A percentile compares a stretch with the other conserved stretches of the same genome.
Conservation (phyloP, 2,113 vertebrate genomes). For the Sylvia atricapilla region DNA sequence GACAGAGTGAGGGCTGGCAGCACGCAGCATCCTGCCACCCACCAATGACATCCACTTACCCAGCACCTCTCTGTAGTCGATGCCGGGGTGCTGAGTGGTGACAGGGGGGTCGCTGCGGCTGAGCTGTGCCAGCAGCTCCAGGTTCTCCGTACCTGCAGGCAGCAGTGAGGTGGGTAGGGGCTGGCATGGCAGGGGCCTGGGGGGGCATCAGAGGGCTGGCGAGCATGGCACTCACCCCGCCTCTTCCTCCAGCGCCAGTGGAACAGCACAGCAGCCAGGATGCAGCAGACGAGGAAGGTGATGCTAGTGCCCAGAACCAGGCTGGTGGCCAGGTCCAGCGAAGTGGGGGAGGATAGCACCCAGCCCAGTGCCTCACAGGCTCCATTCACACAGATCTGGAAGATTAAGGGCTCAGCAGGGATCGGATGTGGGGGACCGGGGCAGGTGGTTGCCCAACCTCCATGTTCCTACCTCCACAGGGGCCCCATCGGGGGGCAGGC, state of each 20-base stretch:
- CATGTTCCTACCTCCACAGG: conserved; percentile 77
- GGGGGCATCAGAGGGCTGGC: rapidly evolving
- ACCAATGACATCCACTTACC: conserved; percentile 22
- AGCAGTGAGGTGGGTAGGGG: not conserved
- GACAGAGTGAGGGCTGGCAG: not conserved
- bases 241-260: conserved; percentile 77
- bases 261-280: conserved; percentile 74
- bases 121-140: conserved; percentile 48
- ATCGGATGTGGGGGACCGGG: rapidly evolving
- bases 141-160: conserved; percentile 25
- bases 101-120: not conserved
- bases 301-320: conserved; percentile 77
- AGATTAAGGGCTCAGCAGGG: not conserved
- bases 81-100: not conserved
- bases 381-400: conserved; percentile 76
- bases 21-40: not conserved
- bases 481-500: conserved; percentile 69
- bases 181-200: rapidly evolving
- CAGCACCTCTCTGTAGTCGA: conserved; percentile 57
- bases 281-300: conserved; percentile 70
- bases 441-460: rapidly evolving
- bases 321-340: conserved; percentile 76
- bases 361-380: conserved; percentile 75
- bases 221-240: conserved; percentile 61
- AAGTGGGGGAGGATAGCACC: conserved; percentile 72